These are phyloP conservation scores for Archips xylosteana DNA, from an alignment of 2,888 invertebrate species.

Conservation along the genomic window DNA sequence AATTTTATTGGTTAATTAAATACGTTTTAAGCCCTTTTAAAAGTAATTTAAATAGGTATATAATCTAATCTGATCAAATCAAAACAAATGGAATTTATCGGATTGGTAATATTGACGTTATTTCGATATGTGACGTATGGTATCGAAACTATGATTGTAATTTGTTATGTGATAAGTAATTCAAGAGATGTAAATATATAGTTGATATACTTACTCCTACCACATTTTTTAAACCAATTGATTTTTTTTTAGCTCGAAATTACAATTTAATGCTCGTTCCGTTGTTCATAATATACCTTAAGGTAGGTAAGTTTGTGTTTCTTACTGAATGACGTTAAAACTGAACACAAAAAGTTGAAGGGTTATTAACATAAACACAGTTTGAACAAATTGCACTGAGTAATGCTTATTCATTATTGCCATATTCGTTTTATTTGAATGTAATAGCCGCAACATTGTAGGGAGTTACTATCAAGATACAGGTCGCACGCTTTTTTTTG, in stretches of 20 bases:
- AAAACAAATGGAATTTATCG: too few relatives aligned
- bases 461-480: not conserved
- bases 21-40: too few relatives aligned
- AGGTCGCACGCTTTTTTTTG: not conserved
- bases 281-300: not conserved
- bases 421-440: conserved; percentile 3
- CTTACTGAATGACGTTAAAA: not conserved
- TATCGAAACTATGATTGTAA: too few relatives aligned
- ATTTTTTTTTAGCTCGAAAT: not conserved
- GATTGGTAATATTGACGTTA: too few relatives aligned
- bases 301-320: not conserved
- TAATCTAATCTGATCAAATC: too few relatives aligned
- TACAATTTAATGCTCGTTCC: not conserved
- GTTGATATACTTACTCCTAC: too few relatives aligned
- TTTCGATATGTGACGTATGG: too few relatives aligned
- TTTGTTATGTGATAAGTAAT: too few relatives aligned
- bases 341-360: not conserved
- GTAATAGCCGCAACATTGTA: not conserved
- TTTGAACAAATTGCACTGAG: conserved; percentile 1
- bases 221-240: too few relatives aligned
- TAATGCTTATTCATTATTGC: not conserved
- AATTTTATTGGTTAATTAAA: too few relatives aligned
- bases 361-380: not conserved
- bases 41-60: too few relatives aligned
- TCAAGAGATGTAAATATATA: too few relatives aligned